Conservation (phyloP, 2,113 vertebrate genomes). For the Sinosuthora webbiana region DNA sequence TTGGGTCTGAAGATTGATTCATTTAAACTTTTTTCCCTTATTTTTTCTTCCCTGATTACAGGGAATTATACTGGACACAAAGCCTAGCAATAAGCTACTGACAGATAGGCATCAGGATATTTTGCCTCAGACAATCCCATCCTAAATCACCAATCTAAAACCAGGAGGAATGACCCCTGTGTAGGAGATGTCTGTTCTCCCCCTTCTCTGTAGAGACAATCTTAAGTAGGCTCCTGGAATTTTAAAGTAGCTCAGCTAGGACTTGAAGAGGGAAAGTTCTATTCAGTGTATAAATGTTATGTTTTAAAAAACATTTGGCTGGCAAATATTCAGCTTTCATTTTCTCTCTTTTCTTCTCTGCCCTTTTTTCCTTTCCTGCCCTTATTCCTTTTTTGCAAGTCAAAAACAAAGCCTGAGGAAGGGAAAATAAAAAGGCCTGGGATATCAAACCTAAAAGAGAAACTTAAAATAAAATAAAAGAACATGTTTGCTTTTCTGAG, state of each 20-base stretch:
- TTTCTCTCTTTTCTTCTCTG: not conserved
- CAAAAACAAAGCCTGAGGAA: constrained; percentile 25
- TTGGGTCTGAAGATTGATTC: not conserved
- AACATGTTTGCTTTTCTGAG: not conserved
- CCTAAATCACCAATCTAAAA: not conserved
- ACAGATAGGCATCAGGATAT: not conserved
- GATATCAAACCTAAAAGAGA: constrained; percentile 16
- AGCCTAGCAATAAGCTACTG: not conserved
- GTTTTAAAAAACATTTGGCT: constrained; percentile 16
- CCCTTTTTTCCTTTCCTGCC: constrained; percentile 2
- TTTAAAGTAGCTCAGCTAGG: not conserved
- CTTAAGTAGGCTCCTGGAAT: not conserved
- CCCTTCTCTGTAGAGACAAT: not conserved
- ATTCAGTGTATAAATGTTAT: not conserved
- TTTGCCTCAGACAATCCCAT: not conserved
- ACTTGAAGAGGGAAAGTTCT: not conserved
- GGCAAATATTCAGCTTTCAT: not conserved
- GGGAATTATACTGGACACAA: not conserved
- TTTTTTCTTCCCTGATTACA: not conserved
- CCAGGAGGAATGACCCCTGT: not conserved
- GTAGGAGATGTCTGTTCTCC: not conserved
- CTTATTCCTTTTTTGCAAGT: constrained; percentile 3
- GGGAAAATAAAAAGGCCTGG: not conserved
- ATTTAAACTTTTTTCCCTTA: not conserved
- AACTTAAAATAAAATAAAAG: not conserved